Evolutionary conservation across 2,797 vertebrate genomes (phyloP).

Genomic region (Spondyliosoma cantharus): DNA sequence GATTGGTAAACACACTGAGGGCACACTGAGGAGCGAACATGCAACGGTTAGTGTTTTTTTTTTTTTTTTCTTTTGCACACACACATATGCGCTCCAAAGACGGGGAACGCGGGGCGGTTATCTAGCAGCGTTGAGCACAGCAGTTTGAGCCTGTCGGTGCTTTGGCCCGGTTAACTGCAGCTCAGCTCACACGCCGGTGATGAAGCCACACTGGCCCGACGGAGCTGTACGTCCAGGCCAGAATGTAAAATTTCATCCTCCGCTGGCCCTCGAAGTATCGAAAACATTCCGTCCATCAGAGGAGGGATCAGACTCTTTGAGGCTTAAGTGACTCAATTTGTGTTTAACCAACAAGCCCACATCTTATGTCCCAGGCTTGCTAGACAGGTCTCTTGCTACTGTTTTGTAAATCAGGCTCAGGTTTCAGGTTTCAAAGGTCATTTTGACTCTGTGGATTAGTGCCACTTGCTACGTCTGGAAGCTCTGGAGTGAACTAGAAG

Average conservation of each 20-base stretch:
- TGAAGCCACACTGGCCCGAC: slow-evolving; percentile 46
- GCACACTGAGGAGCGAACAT: slow-evolving; percentile 31
- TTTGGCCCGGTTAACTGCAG: slow-evolving; percentile 45
- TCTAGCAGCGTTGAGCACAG: slow-evolving; percentile 53
- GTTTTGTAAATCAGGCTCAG: slow-evolving; percentile 40
- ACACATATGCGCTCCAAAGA: slow-evolving; percentile 21
- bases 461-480: slow-evolving; percentile 16
- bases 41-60: slow-evolving; percentile 24
- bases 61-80: slow-evolving; percentile 10
- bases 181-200: slow-evolving; percentile 48
- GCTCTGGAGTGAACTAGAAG: slow-evolving; percentile 10
- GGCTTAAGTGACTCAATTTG: slow-evolving; percentile 37
- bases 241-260: slow-evolving; percentile 51
- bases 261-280: slow-evolving; percentile 41
- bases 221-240: slow-evolving; percentile 39
- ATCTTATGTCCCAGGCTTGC: slow-evolving; percentile 22
- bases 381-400: slow-evolving; percentile 36
- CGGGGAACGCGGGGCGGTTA: slow-evolving; percentile 54
- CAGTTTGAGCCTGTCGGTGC: slow-evolving; percentile 47
- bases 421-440: slow-evolving; percentile 48
- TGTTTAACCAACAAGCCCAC: slow-evolving; percentile 42
- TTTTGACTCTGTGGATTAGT: slow-evolving; percentile 27
- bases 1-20: slow-evolving; percentile 52
- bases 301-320: slow-evolving; percentile 32
- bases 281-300: slow-evolving; percentile 35